phyloP scores from a whole-genome alignment of 35 echinoderm and acorn worm genomes.

The Strongylocentrotus purpuratus region DNA sequence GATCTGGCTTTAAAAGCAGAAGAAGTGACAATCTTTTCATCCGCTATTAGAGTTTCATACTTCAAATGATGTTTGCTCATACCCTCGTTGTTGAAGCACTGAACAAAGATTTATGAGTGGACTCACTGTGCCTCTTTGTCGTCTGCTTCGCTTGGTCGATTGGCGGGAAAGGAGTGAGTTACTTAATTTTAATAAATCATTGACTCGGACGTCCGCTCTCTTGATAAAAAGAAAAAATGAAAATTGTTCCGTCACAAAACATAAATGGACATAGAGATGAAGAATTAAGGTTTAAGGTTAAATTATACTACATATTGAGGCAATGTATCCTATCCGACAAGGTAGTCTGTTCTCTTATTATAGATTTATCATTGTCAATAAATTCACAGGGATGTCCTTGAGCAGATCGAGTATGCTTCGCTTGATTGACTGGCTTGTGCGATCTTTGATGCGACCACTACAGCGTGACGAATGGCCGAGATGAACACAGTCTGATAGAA shows the following conservation, averaged over 20 bases:
- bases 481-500: not conserved
- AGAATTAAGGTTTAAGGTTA: not conserved
- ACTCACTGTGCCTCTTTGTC: not conserved
- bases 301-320: not conserved
- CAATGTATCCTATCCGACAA: not conserved
- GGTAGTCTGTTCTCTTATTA: not conserved
- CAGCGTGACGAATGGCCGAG: not conserved
- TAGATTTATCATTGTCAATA: not conserved
- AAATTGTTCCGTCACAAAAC: not conserved
- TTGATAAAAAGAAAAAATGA: not conserved
- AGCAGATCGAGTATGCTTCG: not conserved
- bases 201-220: not conserved
- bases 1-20: not conserved
- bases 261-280: not conserved
- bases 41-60: not conserved
- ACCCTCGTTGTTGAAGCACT: not conserved
- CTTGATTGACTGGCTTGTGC: not conserved
- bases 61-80: constrained; percentile 1
- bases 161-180: not conserved
- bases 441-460: not conserved
- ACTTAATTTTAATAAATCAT: not conserved
- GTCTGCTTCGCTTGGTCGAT: not conserved
- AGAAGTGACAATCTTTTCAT: not conserved
- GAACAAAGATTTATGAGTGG: not conserved
- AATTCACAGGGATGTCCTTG: not conserved